A percentile compares a stretch with the other conserved stretches of the same genome.
These are phyloP conservation scores for Volucella zonaria DNA, from an alignment of 2,888 invertebrate genomes.

Conservation along the genomic window DNA sequence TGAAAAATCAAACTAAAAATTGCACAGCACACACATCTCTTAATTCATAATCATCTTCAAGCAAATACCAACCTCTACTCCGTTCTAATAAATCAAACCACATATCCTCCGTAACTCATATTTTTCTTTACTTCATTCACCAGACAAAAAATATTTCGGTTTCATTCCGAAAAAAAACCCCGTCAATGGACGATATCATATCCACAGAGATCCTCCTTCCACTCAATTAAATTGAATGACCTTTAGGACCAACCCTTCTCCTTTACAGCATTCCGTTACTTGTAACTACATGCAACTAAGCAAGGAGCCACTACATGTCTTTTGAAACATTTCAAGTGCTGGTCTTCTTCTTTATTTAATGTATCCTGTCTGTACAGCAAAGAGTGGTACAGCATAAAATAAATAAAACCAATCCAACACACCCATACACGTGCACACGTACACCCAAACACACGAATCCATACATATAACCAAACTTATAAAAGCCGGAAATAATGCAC, in stretches of 20 bases:
- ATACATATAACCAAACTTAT: slow-evolving; percentile 75
- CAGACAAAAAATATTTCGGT: slow-evolving; percentile 29
- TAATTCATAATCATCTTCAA: not conserved
- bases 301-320: slow-evolving; percentile 54
- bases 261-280: slow-evolving; percentile 11
- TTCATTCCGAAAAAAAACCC: slow-evolving; percentile 27
- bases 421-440: slow-evolving; percentile 28
- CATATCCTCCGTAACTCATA: slow-evolving; percentile 57
- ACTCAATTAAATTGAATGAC: slow-evolving; percentile 51
- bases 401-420: slow-evolving; percentile 61
- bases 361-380: slow-evolving; percentile 23
- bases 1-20: no score
- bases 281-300: slow-evolving; percentile 49
- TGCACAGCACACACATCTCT: no score
- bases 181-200: slow-evolving; percentile 26
- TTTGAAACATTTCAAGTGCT: slow-evolving; percentile 60
- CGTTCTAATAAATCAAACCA: slow-evolving; percentile 62
- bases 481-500: slow-evolving; percentile 79
- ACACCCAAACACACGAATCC: not conserved
- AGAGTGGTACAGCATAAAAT: slow-evolving; percentile 36
- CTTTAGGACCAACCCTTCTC: slow-evolving; percentile 45
- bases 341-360: slow-evolving; percentile 53
- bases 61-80: slow-evolving; percentile 43
- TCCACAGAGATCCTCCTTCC: slow-evolving; percentile 11
- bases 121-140: slow-evolving; percentile 33